Evolutionary conservation across 2,113 vertebrate genomes (phyloP), one percentile per base, ranked within the genome.

Genomic region (Diphyllodes magnificus): DNA sequence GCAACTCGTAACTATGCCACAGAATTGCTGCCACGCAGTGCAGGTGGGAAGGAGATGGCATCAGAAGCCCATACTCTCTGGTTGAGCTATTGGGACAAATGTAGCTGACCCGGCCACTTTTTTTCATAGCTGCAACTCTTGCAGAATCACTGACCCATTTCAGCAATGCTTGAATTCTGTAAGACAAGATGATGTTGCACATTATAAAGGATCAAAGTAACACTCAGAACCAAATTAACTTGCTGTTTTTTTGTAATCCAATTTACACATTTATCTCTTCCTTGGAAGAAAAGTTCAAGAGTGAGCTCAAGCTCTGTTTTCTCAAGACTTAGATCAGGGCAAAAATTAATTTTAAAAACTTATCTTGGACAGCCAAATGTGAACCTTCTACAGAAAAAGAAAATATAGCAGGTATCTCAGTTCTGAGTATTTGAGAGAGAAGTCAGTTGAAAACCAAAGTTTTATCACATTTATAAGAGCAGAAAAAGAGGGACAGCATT

Each of bases 91-190:
- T 97, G 15, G 98, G 97, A 51, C 97, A 97, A 47, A 97, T 45
- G 82, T 98, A 99, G 91, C 98, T 98, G 91, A 98, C 95, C 9
- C 98, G 98, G 40, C 97, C 97, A 63, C 97, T 98, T 93, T 98
- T 98, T 91, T 99, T 99, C 97, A 99, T 97, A 47, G 98, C 98
- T 37, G 99, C 99, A 82, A 99, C 98, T 94, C 97, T 97, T 6
- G 99, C 99, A 3, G 99, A 99, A 97, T 99, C 99, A 9, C 99
- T 99, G 59, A 99, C 99, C 99, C 99, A 99, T 96, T 99, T 99
- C 90, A 99, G 98, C 71, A 99, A 95, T 72, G 99, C 99, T 97
- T 99, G 99, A 97, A 99, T 99, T 98, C 99, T 99, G 97, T 82
- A 97, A 98, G 85, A 82, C 59, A 96, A 95, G 65, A 94, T 78